These are phyloP conservation scores for Halesus radiatus DNA, from an alignment of 1,140 invertebrate species.

Conservation along the genomic window DNA sequence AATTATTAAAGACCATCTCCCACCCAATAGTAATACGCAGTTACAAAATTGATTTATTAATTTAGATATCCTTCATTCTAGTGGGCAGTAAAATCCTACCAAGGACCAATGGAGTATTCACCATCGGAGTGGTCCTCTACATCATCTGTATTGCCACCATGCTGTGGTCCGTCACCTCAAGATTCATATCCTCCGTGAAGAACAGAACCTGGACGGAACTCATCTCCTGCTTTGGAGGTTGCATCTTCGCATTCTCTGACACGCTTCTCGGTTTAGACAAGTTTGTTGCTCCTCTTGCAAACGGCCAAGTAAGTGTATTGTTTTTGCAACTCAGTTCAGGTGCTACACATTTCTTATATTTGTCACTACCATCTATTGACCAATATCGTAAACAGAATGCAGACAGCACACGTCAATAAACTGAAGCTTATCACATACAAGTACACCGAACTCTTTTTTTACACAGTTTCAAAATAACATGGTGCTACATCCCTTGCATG, in stretches of 20 bases:
- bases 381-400: too few relatives aligned
- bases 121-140: conserved; percentile 79
- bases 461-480: too few relatives aligned
- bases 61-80: conserved; percentile 59
- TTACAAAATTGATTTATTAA: too few relatives aligned
- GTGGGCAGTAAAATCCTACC: conserved; percentile 70
- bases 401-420: too few relatives aligned
- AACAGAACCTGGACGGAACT: conserved; percentile 79
- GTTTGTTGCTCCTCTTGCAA: conserved; percentile 79
- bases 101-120: conserved; percentile 71
- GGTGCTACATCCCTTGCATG: too few relatives aligned
- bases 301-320: conserved; percentile 74
- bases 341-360: too few relatives aligned
- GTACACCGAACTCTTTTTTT: too few relatives aligned
- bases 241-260: conserved; percentile 85
- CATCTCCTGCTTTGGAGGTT: conserved; percentile 79
- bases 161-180: conserved; percentile 84
- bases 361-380: too few relatives aligned
- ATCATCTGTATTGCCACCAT: conserved; percentile 79
- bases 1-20: too few relatives aligned
- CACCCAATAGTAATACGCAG: too few relatives aligned
- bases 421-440: too few relatives aligned
- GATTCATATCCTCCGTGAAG: conserved; percentile 76
- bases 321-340: too few relatives aligned
- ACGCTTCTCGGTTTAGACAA: conserved; percentile 82